Evolutionary conservation across 2,797 vertebrate genomes (phyloP), one percentile per base, ranked within the genome.

Genomic region (Falco concolor): DNA sequence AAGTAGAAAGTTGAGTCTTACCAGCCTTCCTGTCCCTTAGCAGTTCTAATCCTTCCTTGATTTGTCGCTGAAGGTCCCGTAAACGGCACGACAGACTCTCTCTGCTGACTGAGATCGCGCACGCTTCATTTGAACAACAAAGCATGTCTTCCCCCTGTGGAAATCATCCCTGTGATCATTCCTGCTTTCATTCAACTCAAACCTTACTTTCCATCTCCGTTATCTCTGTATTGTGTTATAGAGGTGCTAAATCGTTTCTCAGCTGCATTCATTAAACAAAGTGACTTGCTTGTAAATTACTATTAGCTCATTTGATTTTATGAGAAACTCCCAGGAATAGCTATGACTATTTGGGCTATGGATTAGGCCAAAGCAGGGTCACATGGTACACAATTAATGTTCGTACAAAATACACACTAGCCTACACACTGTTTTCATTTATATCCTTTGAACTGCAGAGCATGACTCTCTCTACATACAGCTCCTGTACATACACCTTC

Each of bases 21-120:
- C 99, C 98, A 96, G 98, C 94, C 76, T 96, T 91, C 38, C 98
- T 81, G 4, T 45, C 93, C 83, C 98, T 97, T 95, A 99, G 97
- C 68, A 98, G 98, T 25, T 97, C 96, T 84, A 95, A 96, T 12
- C 98, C 98, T 80, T 65, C 88, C 54, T 96, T 89, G 56, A 98
- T 95, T 75, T 93, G 89, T 3, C 49, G 89, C 70, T 92, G 97
- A 86, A 99, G 96, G 77, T 97, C 96, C 93, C 82, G 94, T n/a
- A 99, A 96, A 69, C 45, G 97, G 34, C 5, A 25, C 23, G 74
- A 69, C 16, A 98, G 84, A 24, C 78, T 86, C 49, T 93, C 87
- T 69, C 96, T 97, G 89, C 94, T 92, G 70, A 97, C 44, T 3
- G 81, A 78, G 30, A 78, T n/a, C 6, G 21, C 44, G 88, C 98